Evolutionary conservation across 2,888 invertebrate species (phyloP).

Genomic region (Caenorhabditis macrosperma): DNA sequence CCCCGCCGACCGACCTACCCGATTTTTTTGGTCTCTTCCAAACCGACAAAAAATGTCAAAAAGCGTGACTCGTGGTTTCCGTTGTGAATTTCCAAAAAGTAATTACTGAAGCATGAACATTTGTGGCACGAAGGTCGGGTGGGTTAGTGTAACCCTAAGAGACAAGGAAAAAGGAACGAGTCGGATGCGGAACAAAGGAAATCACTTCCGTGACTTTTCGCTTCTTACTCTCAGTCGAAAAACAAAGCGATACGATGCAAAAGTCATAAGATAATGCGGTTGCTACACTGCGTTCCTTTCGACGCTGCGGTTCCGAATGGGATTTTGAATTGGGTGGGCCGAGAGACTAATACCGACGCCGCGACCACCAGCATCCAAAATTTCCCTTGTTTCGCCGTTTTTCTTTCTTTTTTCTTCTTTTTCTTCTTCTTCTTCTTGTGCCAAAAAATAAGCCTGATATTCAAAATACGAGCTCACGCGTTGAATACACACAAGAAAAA

Average conservation of each 20-base stretch:
- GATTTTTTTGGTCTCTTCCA: conserved; percentile 15
- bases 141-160: conserved; percentile 23
- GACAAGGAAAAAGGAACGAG: conserved; percentile 33
- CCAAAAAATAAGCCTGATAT: conserved; percentile 21
- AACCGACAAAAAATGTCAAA: conserved; percentile 21
- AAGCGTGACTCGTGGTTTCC: conserved; percentile 39
- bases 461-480: conserved; percentile 9
- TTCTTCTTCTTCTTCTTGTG: not conserved
- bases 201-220: conserved; percentile 35
- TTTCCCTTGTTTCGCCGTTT: conserved; percentile 1
- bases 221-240: conserved; percentile 24
- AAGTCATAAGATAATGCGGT: conserved; percentile 43
- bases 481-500: conserved; percentile 22
- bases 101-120: conserved; percentile 49
- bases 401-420: conserved; percentile 11
- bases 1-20: conserved; percentile 20
- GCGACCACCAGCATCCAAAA: conserved; percentile 11
- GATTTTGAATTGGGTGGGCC: conserved; percentile 25
- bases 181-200: conserved; percentile 33
- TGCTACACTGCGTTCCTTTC: conserved; percentile 11
- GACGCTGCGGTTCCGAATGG: conserved; percentile 13
- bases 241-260: conserved; percentile 29
- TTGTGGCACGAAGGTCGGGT: conserved; percentile 10
- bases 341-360: not conserved
- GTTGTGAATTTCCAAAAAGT: conserved; percentile 15